A percentile compares a stretch with the other conserved stretches of the same genome.
These are phyloP conservation scores for Dipus sagitta DNA, from an alignment of 2,797 vertebrate genomes.

Conservation along the genomic window DNA sequence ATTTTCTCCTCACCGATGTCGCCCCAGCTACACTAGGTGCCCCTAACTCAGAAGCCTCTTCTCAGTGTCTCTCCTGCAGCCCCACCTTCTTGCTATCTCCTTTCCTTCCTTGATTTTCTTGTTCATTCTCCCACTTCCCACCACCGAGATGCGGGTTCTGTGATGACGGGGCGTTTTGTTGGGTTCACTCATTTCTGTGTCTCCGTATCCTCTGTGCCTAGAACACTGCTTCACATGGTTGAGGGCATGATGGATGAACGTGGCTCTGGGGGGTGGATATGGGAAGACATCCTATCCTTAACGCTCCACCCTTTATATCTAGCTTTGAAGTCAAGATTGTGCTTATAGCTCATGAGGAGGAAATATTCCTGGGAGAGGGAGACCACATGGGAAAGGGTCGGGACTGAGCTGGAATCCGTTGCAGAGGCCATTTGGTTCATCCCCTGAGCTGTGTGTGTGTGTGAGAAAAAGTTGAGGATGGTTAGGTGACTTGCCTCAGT, in stretches of 20 bases:
- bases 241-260: background rate
- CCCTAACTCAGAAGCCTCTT: background rate
- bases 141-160: accelerated
- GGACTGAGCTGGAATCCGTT: background rate
- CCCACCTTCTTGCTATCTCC: accelerated
- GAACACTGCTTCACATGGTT: no score
- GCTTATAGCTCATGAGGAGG: background rate
- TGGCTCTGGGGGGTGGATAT: background rate
- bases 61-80: background rate
- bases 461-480: background rate
- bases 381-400: background rate
- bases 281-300: background rate
- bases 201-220: background rate
- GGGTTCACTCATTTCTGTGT: background rate
- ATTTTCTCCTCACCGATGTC: background rate
- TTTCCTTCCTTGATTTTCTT: background rate
- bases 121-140: background rate
- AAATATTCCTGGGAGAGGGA: background rate
- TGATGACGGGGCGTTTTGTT: background rate
- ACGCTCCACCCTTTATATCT: background rate
- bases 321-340: background rate
- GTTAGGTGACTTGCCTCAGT: background rate
- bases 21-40: no score
- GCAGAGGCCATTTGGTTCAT: background rate
- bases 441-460: background rate